Evolutionary conservation across 2,888 invertebrate genomes (phyloP), one percentile per base, ranked within the genome.

Genomic region (Lissocephala sabroskyi): DNA sequence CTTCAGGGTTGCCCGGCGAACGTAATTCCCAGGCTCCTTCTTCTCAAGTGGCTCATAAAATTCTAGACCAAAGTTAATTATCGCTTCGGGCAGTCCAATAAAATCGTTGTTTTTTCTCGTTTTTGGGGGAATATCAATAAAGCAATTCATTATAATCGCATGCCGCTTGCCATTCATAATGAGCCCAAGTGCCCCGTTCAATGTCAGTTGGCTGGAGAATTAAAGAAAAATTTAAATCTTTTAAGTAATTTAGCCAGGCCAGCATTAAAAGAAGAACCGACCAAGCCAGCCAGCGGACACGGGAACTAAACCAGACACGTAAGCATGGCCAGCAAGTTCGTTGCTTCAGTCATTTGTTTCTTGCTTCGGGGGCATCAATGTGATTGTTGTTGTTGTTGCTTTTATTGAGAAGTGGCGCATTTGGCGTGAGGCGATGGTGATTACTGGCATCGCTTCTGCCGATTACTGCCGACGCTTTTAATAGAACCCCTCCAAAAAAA

Each of bases 401-500:
- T 9, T 33, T 11, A 13, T 6, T 28, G 13, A 7, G 17, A 11
- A 30, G 30, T 19, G 41, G 19, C 32, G 41, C 30, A 16, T 37
- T 18, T 42, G 41, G 18, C 41, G 18, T 18, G 6, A 23, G 19
- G 19, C 17, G 37, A 9, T n/a, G 66, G 61, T 56, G 57, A 68
- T 75, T 70, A 56, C 55, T 53, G 45, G 52, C 56, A 51, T 48
- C 55, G 65, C 68, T 67, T 71, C 64, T 30, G 35, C 36, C 49
- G 49, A 64, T 64, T 63, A 58, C 64, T 63, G 53, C 61, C 33
- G 16, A 33, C 33, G 52, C 52, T 59, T 71, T 65, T 59, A 67
- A 62, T 67, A 73, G 70, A 75, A 71, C 60, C 59, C 60, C n/a
- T n/a, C n/a, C n/a, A n/a, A n/a, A n/a, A 60, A n/a, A 62, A 57